These are phyloP conservation scores for Abrostola tripartita DNA, from an alignment of 2,888 invertebrate species.

Conservation along the genomic window DNA sequence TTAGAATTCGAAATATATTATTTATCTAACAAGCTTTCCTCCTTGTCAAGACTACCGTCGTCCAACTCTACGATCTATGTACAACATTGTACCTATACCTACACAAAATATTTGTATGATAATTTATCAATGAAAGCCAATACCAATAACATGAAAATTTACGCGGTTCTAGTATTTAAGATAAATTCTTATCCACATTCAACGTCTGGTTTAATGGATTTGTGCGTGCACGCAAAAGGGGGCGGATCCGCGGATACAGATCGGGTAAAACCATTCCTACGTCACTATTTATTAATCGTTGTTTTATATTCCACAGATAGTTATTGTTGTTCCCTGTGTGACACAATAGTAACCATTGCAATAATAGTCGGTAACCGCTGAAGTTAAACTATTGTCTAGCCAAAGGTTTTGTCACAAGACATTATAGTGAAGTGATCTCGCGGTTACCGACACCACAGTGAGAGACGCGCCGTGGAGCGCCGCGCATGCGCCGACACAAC, in stretches of 20 bases:
- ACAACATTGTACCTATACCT: background rate
- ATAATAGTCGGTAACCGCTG: constrained; percentile 34
- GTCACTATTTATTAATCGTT: constrained; percentile 13
- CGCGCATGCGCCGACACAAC: constrained; percentile 75
- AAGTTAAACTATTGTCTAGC: constrained; percentile 49
- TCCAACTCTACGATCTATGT: too few species aligned
- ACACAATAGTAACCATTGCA: constrained; percentile 40
- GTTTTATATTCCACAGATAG: constrained; percentile 23
- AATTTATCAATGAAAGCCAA: background rate
- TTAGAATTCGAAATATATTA: too few species aligned
- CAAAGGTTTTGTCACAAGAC: constrained; percentile 54
- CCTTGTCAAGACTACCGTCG: too few species aligned
- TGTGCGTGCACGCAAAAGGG: constrained; percentile 40
- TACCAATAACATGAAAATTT: background rate
- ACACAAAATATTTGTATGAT: background rate
- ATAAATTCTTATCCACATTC: constrained; percentile 41
- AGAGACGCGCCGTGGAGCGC: constrained; percentile 80
- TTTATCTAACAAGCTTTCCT: too few species aligned
- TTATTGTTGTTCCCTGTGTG: constrained; percentile 17
- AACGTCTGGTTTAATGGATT: constrained; percentile 41
- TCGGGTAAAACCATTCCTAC: constrained; percentile 15
- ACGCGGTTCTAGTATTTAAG: constrained; percentile 21
- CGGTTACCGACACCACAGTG: constrained; percentile 66
- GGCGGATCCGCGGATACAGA: constrained; percentile 41
- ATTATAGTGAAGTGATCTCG: constrained; percentile 65